A percentile compares a stretch with the other conserved stretches of the same genome.
Evolutionary conservation across 1,140 invertebrate species (phyloP).

Genomic region (Sycophaga agraensis): DNA sequence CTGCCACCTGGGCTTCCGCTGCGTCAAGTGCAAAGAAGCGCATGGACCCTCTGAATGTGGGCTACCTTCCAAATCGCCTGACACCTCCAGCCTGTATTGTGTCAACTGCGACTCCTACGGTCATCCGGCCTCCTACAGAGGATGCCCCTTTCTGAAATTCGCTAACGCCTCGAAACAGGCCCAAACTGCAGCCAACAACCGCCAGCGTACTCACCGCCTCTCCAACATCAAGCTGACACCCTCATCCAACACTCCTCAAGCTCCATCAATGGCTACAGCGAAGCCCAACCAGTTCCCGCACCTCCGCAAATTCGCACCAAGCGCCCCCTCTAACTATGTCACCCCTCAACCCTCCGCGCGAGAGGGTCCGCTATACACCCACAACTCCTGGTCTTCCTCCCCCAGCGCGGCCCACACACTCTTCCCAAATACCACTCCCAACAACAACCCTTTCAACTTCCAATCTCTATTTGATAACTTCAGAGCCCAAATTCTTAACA

Average conservation of each 20-base stretch:
- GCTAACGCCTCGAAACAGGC: neutral
- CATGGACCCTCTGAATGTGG: neutral
- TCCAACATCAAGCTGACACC: neutral
- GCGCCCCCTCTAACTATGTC: too few species aligned
- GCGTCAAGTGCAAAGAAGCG: constrained; percentile 13
- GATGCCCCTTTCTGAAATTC: constrained; percentile 29
- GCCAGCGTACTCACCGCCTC: neutral
- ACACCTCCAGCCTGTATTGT: constrained; percentile 5
- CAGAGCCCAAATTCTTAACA: neutral
- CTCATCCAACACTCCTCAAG: neutral
- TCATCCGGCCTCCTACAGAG: constrained; percentile 36
- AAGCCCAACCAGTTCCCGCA: neutral
- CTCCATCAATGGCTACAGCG: neutral
- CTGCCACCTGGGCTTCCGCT: neutral
- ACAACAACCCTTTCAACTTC: neutral
- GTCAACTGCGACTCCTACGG: constrained; percentile 28
- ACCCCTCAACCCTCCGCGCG: too few species aligned
- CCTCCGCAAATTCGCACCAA: neutral
- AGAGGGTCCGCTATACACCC: too few species aligned
- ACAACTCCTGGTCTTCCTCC: too few species aligned
- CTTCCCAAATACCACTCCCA: too few species aligned
- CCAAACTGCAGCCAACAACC: neutral
- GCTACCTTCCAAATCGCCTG: neutral
- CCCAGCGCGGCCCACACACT: too few species aligned
- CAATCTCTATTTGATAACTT: too few species aligned